A percentile compares a stretch with the other conserved stretches of the same genome.
These are phyloP conservation scores for Cydia amplana DNA, from an alignment of 1,140 invertebrate genomes.

Conservation along the genomic window DNA sequence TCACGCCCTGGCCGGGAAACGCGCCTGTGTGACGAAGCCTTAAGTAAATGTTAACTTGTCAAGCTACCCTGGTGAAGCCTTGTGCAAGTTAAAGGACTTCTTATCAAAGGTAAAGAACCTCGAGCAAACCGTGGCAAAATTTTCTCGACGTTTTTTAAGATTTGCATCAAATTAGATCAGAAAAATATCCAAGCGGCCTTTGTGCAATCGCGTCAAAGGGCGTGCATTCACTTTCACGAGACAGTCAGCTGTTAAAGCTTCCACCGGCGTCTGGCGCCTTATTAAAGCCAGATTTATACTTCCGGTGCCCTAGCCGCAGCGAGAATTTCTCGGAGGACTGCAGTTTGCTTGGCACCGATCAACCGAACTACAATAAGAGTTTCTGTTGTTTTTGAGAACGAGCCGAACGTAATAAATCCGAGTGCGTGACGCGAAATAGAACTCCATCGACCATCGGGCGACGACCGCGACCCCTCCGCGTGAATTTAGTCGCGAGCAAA, in stretches of 20 bases:
- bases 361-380: conserved; percentile 14
- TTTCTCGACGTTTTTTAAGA: neutral
- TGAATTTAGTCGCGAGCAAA: conserved; percentile 61
- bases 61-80: neutral
- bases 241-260: conserved; percentile 19
- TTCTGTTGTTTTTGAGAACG: conserved; percentile 29
- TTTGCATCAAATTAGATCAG: conserved; percentile 17
- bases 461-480: conserved; percentile 65
- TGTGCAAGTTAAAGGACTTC: neutral
- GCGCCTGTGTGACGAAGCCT: too few species aligned
- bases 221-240: conserved; percentile 29
- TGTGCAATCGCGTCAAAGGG: conserved; percentile 1
- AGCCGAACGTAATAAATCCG: conserved; percentile 57
- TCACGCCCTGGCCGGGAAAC: too few species aligned
- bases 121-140: neutral
- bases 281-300: conserved; percentile 27
- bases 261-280: conserved; percentile 24
- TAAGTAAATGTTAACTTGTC: neutral
- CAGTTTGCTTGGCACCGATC: neutral
- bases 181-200: conserved; percentile 20
- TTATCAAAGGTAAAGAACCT: neutral
- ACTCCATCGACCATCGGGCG: conserved; percentile 69
- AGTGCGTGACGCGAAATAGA: conserved; percentile 67
- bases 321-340: neutral
- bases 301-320: neutral